These are phyloP conservation scores for Protosalanx chinensis DNA, from an alignment of 2,797 vertebrate species.

Conservation along the genomic window DNA sequence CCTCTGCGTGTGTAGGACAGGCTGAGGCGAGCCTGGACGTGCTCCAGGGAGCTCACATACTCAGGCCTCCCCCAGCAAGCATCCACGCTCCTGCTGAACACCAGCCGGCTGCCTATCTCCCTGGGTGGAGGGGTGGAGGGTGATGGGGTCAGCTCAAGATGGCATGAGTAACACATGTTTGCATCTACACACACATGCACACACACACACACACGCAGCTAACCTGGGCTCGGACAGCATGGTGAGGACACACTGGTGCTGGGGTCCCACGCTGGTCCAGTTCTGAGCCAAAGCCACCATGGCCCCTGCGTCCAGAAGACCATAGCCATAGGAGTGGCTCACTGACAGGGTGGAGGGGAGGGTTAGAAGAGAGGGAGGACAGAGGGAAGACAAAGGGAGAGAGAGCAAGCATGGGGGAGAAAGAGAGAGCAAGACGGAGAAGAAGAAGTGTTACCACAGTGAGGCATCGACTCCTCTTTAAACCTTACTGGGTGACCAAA, in stretches of 20 bases:
- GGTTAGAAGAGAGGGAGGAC: background rate
- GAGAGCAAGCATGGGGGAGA: background rate
- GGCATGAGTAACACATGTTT: background rate
- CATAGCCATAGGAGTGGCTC: slow-evolving; percentile 95
- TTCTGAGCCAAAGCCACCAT: slow-evolving; percentile 91
- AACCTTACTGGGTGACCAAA: too few species aligned
- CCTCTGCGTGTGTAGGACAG: slow-evolving; percentile 92
- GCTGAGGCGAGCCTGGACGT: slow-evolving; percentile 87
- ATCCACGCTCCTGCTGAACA: slow-evolving; percentile 83
- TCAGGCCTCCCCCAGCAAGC: slow-evolving; percentile 85
- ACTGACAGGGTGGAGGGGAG: slow-evolving; percentile 68
- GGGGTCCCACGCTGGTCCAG: slow-evolving; percentile 86
- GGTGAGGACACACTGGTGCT: slow-evolving; percentile 86
- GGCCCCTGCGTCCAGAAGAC: slow-evolving; percentile 87
- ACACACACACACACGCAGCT: slow-evolving; percentile 21
- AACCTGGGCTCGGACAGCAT: slow-evolving; percentile 88
- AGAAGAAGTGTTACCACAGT: too few species aligned
- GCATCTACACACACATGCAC: slow-evolving; percentile 2
- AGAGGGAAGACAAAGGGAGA: background rate
- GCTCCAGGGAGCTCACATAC: slow-evolving; percentile 86
- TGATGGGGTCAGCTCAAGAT: slow-evolving; percentile 11
- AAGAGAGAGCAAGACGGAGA: background rate
- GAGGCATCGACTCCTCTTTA: too few species aligned
- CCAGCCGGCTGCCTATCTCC: slow-evolving; percentile 85
- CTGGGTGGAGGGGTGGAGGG: slow-evolving; percentile 60